phyloP scores from a whole-genome alignment of 2,797 vertebrate genomes.

The Falco cherrug region DNA sequence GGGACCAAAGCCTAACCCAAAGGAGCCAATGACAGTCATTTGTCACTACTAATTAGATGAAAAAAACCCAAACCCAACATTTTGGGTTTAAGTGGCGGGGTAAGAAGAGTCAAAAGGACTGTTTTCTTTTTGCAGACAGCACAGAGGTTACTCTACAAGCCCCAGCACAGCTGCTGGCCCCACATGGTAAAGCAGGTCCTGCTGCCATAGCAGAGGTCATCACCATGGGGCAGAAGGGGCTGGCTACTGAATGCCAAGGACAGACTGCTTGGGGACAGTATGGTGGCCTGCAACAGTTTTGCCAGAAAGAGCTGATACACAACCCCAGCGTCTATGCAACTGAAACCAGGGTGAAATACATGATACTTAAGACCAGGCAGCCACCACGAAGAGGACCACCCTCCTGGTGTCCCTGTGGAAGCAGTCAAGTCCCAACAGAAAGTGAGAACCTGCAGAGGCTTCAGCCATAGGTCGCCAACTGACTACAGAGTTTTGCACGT shows the following conservation, averaged over 20 bases:
- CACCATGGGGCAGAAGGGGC: background rate
- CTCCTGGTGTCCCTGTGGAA: background rate
- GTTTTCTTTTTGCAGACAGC: background rate
- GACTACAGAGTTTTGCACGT: rapidly evolving
- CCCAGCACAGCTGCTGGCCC: background rate
- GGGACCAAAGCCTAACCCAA: background rate
- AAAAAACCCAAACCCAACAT: background rate
- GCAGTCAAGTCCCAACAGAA: background rate
- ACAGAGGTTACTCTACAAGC: background rate
- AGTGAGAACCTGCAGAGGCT: background rate
- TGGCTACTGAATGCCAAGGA: background rate
- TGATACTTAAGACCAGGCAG: background rate
- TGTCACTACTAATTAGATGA: background rate
- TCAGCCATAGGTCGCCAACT: background rate
- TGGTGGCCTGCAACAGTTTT: background rate
- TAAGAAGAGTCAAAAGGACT: background rate
- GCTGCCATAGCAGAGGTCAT: background rate
- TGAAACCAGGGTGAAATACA: background rate
- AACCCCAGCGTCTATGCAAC: rapidly evolving
- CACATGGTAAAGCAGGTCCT: rapidly evolving
- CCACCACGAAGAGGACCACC: background rate
- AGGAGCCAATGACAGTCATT: background rate
- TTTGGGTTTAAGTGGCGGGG: background rate
- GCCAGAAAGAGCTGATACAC: background rate
- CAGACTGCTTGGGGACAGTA: background rate